phyloP scores from a whole-genome alignment of 2,888 invertebrate species.

The Microplitis deprimator region DNA sequence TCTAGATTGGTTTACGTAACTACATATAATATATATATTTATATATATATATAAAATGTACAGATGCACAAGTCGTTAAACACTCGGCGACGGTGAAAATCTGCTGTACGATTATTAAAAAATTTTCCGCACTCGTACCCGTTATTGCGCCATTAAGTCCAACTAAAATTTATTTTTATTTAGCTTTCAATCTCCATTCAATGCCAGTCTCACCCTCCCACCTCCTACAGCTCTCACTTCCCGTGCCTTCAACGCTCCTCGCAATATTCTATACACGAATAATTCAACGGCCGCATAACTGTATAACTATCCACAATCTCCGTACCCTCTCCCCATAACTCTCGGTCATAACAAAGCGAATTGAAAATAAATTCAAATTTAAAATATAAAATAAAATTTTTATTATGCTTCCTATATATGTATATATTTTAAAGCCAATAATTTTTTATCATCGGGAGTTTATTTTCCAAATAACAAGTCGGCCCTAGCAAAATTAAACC shows the following conservation, averaged over 20 bases:
- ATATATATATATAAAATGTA: not conserved
- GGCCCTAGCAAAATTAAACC: conserved; percentile 63
- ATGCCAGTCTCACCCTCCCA: conserved; percentile 18
- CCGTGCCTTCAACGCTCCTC: not conserved
- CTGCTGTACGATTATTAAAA: conserved; percentile 43
- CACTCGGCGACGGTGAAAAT: conserved; percentile 21
- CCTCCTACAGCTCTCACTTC: not conserved
- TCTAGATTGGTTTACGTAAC: conserved; percentile 6
- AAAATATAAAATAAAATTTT: not conserved
- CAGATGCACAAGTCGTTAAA: conserved; percentile 37
- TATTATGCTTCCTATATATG: not conserved
- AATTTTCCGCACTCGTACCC: conserved; percentile 39
- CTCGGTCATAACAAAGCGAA: not conserved
- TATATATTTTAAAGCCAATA: not conserved
- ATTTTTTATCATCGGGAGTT: not conserved
- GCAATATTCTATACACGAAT: not conserved
- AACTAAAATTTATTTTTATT: conserved; percentile 42
- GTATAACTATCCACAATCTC: not conserved
- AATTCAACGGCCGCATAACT: not conserved
- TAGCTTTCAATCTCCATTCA: conserved; percentile 36
- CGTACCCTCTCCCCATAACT: not conserved
- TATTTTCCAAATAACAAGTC: conserved; percentile 49
- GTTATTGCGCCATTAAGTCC: conserved; percentile 41
- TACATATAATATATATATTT: not conserved
- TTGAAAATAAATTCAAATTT: not conserved